Evolutionary conservation across 2,888 invertebrate genomes (phyloP).

Genomic region (Euspilapteryx auroguttella): DNA sequence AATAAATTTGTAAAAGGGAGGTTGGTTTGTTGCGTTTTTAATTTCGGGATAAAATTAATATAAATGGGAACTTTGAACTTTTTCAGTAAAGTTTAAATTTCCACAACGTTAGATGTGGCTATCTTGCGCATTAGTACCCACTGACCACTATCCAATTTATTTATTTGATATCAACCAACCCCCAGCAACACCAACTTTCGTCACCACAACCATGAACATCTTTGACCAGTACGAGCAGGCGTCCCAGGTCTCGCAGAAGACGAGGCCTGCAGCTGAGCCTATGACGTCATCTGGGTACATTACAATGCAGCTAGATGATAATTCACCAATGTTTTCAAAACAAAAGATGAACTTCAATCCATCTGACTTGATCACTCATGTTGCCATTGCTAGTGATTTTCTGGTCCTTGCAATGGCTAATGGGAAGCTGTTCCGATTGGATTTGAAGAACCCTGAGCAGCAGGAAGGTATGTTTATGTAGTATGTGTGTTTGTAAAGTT

Average conservation of each 20-base stretch:
- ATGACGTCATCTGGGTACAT: slow-evolving; percentile 57
- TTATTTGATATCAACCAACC: too few relatives aligned
- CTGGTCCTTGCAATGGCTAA: slow-evolving; percentile 84
- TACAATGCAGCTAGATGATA: slow-evolving; percentile 65
- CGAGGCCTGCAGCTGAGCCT: slow-evolving; percentile 32
- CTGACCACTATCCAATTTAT: too few relatives aligned
- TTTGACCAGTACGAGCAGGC: slow-evolving; percentile 84
- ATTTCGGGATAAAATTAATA: too few relatives aligned
- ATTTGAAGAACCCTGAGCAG: slow-evolving; percentile 76
- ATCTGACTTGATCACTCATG: slow-evolving; percentile 75
- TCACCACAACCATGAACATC: too few relatives aligned
- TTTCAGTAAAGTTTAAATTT: too few relatives aligned
- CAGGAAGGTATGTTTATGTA: slow-evolving; percentile 65
- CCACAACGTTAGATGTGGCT: too few relatives aligned
- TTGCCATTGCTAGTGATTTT: slow-evolving; percentile 80
- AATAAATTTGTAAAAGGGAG: too few relatives aligned
- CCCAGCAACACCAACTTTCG: too few relatives aligned
- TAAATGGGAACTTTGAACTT: too few relatives aligned
- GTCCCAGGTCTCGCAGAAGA: slow-evolving; percentile 55
- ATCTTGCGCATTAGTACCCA: too few relatives aligned
- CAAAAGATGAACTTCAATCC: slow-evolving; percentile 81
- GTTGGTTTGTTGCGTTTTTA: too few relatives aligned
- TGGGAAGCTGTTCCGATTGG: slow-evolving; percentile 77
- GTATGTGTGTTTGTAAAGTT: background rate
- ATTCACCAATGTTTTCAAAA: slow-evolving; percentile 84